Base-by-base conservation (phyloP, 53 echinoderm and acorn worm genomes). In the Temnopleurus reevesii region DNA sequence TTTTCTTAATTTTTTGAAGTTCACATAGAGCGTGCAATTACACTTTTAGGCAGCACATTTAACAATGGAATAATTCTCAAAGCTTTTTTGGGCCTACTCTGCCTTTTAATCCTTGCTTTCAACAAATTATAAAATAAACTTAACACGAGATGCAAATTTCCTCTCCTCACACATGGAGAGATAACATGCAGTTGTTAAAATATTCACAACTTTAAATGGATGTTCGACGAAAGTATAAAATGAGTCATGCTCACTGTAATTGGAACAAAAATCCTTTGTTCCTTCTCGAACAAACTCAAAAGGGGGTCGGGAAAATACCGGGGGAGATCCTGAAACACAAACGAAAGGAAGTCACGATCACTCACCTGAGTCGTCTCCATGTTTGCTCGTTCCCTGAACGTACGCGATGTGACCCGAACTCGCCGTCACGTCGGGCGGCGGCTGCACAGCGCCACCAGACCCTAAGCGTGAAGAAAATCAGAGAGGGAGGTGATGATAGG, bases 361-460 rank as follows among this genome's bases (percentile, higher is more conserved):
- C 88, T 87, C 65, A 87, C 88, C 88, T 47, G 53, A 53, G 31
- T 87, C 88, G 34, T 87, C 88, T 4, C 49, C 19, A 53, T 87
- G 88, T 36, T 87, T 87, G 53, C 88, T 87, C 54, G 88, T 53
- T 24, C 88, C 88, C 71, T 87, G 88, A 12, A 87, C 88, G 71
- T 87, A 87, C 9, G 88, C 66, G 46, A 87, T 87, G 71, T 87
- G 88, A 51, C 93, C 91, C 35, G 97, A 94, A 46, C 93, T 97
- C 18, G 95, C 92, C 26, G 95, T 97, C 55, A 97, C 97, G 89
- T 97, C 97, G 49, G 95, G 95, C 79, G 97, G 97, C 46, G 96
- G 96, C 59, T 96, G 97, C 23, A 91, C 90, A 47, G 86, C 79
- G 26, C 81, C 88, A 26, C 71, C 88, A 29, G 88, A 46, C 88